Conservation (phyloP, 2,797 vertebrate species). For the Meda fulgida region DNA sequence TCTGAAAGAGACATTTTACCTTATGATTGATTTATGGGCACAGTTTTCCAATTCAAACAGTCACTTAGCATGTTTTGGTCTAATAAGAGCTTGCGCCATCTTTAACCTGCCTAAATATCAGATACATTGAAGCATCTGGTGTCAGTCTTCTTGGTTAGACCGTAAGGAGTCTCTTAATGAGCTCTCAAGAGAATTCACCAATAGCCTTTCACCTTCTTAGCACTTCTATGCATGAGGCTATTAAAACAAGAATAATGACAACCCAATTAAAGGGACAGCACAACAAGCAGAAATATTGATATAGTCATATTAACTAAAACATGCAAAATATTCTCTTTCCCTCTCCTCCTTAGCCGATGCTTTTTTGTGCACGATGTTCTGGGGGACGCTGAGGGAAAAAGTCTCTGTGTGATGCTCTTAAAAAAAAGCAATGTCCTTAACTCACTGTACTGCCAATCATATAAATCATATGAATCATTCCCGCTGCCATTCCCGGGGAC, state of each 20-base stretch:
- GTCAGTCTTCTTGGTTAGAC: constrained; percentile 6
- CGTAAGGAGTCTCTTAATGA: constrained; percentile 29
- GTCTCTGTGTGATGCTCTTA: background rate
- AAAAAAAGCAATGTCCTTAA: constrained; percentile 2
- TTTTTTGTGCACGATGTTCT: background rate
- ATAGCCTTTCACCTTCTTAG: constrained; percentile 29
- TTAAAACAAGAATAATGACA: constrained; percentile 19
- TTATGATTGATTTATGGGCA: background rate
- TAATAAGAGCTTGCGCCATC: constrained; percentile 6
- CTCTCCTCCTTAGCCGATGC: background rate
- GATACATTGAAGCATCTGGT: constrained; percentile 19
- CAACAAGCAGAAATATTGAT: background rate
- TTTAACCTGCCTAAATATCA: background rate
- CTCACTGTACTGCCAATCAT: constrained; percentile 5
- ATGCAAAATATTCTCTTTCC: background rate
- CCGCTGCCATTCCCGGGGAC: background rate
- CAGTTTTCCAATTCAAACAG: background rate
- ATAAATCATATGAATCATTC: constrained; percentile 35
- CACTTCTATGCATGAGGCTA: background rate
- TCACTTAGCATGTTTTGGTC: background rate
- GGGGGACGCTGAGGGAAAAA: no score
- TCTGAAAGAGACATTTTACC: background rate
- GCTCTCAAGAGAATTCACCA: constrained; percentile 6
- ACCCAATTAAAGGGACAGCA: background rate
- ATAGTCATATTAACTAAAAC: background rate